Evolutionary conservation across 2,888 invertebrate genomes (phyloP).

Genomic region (Xanthostigma xanthostigma): DNA sequence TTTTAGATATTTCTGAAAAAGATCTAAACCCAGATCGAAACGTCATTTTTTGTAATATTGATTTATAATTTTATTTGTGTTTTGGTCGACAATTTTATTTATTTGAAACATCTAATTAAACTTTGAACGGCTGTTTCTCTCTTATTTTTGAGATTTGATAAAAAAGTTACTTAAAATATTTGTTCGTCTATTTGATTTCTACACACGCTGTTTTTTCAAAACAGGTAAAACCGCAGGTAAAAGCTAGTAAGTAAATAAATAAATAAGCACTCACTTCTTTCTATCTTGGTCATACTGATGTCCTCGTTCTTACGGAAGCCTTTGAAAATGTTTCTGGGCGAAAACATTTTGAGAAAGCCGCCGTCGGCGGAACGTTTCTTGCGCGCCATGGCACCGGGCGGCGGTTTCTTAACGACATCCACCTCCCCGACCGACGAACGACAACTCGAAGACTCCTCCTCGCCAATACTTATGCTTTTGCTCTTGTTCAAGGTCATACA

Average conservation of each 20-base stretch:
- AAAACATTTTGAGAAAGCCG: slow-evolving; percentile 37
- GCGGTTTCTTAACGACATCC: slow-evolving; percentile 12
- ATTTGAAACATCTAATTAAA: too few species aligned
- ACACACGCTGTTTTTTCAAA: too few species aligned
- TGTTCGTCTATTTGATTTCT: too few species aligned
- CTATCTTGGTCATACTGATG: slow-evolving; percentile 61
- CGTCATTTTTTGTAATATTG: too few species aligned
- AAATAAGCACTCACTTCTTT: slow-evolving; percentile 50
- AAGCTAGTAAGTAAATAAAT: neutral
- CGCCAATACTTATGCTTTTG: slow-evolving; percentile 13
- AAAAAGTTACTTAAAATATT: too few species aligned
- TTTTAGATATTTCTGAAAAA: too few species aligned
- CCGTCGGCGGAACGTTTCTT: slow-evolving; percentile 30
- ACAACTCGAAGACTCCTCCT: slow-evolving; percentile 17
- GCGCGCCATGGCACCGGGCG: slow-evolving; percentile 32
- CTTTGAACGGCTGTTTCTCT: too few species aligned
- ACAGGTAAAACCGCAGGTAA: too few species aligned
- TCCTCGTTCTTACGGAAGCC: slow-evolving; percentile 52
- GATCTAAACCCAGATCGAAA: too few species aligned
- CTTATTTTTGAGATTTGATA: too few species aligned
- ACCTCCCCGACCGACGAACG: slow-evolving; percentile 14
- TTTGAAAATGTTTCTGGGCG: slow-evolving; percentile 44
- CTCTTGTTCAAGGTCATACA: slow-evolving; percentile 16
- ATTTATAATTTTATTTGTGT: too few species aligned
- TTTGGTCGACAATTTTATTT: too few species aligned